Conservation (phyloP, 2,797 vertebrate species). For the Nannoperca obscura region DNA sequence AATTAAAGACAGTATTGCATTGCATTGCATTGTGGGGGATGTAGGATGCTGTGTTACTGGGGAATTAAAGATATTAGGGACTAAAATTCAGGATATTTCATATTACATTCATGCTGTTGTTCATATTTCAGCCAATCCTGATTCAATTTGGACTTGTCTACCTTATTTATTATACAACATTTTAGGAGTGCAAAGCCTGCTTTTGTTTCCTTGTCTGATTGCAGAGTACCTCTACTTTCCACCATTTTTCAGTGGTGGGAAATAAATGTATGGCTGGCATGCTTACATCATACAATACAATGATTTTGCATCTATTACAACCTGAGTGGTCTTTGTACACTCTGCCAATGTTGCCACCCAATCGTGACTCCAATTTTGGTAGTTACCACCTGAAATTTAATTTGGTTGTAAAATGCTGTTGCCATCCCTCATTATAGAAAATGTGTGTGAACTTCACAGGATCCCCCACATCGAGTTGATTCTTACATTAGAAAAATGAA, state of each 20-base stretch:
- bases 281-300: slow-evolving; percentile 1
- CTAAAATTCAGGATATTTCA: neutral
- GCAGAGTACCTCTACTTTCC: neutral
- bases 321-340: neutral
- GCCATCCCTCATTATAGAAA: neutral
- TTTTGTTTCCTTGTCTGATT: neutral
- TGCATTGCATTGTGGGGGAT: neutral
- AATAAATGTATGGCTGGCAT: neutral
- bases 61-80: neutral
- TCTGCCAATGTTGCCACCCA: neutral
- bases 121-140: neutral
- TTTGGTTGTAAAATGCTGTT: slow-evolving; percentile 12
- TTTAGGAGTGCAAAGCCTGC: neutral
- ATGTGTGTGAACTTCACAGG: neutral
- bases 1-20: neutral
- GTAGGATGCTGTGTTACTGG: neutral
- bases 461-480: neutral
- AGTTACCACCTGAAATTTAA: neutral
- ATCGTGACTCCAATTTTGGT: neutral
- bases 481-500: neutral
- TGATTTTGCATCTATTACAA: neutral
- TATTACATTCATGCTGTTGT: neutral
- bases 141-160: neutral
- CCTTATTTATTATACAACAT: too few species aligned
- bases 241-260: slow-evolving; percentile 5